A percentile compares a stretch with the other conserved stretches of the same genome.
phyloP scores from a whole-genome alignment of 2,113 vertebrate species.

The Xenopus laevis region DNA sequence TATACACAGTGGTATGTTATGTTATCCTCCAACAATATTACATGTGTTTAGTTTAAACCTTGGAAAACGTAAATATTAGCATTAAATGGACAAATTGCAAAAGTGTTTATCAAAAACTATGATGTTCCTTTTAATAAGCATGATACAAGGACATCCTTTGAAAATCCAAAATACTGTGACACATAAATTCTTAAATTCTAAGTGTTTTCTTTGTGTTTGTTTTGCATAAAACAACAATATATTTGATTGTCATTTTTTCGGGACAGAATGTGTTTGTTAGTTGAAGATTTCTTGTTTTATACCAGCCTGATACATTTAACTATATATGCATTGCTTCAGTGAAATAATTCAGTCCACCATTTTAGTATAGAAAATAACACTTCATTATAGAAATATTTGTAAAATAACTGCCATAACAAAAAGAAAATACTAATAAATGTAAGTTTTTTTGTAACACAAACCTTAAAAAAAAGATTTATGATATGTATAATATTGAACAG shows the following conservation, averaged over 20 bases:
- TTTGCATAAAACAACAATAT: conserved; percentile 45
- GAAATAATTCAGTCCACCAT: conserved; percentile 73
- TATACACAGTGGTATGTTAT: too few species aligned
- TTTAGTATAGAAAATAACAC: conserved; percentile 71
- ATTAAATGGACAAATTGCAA: conserved; percentile 34
- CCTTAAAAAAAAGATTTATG: conserved; percentile 65
- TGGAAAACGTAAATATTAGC: background rate
- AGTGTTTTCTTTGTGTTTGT: background rate
- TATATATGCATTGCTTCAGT: conserved; percentile 69
- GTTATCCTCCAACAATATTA: too few species aligned
- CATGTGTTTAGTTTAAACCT: too few species aligned
- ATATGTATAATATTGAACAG: conserved; percentile 73
- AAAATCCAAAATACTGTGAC: conserved; percentile 36
- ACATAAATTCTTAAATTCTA: conserved; percentile 29
- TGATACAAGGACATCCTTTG: conserved; percentile 48
- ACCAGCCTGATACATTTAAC: conserved; percentile 59
- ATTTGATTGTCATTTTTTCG: conserved; percentile 42
- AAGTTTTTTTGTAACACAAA: conserved; percentile 72
- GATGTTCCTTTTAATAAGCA: conserved; percentile 41
- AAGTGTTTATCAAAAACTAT: conserved; percentile 48
- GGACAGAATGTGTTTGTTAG: conserved; percentile 27
- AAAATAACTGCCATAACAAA: conserved; percentile 73
- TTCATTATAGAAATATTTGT: conserved; percentile 74
- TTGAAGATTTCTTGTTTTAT: conserved; percentile 47
- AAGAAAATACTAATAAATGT: conserved; percentile 73